A percentile compares a stretch with the other conserved stretches of the same genome.
Conservation (phyloP, 2,113 vertebrate species). For the Tichodroma muraria region DNA sequence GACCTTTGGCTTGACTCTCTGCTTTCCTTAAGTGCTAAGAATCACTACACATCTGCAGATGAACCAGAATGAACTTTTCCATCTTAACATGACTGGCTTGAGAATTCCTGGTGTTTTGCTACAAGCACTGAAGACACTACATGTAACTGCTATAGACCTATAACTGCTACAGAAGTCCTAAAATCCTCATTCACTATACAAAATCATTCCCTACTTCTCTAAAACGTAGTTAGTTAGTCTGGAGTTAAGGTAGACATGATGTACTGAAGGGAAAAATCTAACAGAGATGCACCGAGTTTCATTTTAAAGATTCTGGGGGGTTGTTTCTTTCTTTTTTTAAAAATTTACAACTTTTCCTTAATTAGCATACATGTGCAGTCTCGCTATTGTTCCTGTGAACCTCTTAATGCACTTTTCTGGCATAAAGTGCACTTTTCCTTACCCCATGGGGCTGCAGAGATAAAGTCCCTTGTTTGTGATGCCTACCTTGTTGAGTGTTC, state of each 20-base stretch:
- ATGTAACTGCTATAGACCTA: neutral
- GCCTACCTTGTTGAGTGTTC: neutral
- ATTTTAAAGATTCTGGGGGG: neutral
- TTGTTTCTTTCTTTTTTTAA: neutral
- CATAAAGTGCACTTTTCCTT: neutral
- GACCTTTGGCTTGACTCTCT: neutral
- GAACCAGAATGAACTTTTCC: neutral
- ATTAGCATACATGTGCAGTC: neutral
- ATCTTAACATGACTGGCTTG: accelerated
- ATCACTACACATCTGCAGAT: neutral
- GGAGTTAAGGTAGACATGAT: neutral
- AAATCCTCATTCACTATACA: neutral
- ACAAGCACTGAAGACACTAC: neutral
- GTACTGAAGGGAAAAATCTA: neutral
- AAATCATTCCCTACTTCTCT: neutral
- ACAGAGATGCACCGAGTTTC: neutral
- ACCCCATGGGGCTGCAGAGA: accelerated
- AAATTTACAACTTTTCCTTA: neutral
- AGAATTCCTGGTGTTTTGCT: neutral
- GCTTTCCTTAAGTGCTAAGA: neutral
- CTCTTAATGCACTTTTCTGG: neutral
- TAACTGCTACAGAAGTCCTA: neutral
- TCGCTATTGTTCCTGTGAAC: neutral
- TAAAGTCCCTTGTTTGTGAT: neutral
- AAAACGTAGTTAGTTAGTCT: neutral